Conservation (phyloP, 2,113 vertebrate genomes). For the Tiliqua scincoides region DNA sequence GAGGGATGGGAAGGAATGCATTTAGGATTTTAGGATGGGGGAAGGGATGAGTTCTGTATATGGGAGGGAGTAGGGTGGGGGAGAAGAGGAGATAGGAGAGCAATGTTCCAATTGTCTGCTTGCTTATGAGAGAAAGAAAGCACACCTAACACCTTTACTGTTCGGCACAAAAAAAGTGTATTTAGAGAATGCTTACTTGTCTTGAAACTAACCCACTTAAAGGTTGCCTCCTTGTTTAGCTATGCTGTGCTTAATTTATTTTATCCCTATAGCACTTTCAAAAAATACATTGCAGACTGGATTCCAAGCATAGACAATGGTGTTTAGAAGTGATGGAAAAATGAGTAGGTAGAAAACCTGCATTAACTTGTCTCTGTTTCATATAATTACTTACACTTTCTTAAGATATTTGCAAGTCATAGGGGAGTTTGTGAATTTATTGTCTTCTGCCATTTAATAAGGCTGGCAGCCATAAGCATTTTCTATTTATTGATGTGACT, state of each 20-base stretch:
- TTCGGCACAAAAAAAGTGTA: not conserved
- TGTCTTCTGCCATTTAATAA: conserved; percentile 70
- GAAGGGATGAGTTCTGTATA: no score
- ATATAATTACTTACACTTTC: conserved; percentile 68
- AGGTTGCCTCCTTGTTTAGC: not conserved
- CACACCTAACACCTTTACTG: no score
- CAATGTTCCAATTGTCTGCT: no score
- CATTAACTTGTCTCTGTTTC: conserved; percentile 61
- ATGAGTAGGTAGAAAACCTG: conserved; percentile 37
- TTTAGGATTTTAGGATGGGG: no score
- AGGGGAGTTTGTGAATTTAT: conserved; percentile 67
- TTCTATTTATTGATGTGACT: conserved; percentile 70
- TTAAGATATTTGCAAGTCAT: conserved; percentile 65
- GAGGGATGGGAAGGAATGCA: no score
- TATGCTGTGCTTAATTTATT: conserved; percentile 2
- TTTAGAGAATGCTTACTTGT: conserved; percentile 19
- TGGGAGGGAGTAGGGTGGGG: no score
- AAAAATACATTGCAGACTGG: not conserved
- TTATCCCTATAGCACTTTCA: not conserved
- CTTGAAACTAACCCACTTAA: not conserved
- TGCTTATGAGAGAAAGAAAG: no score
- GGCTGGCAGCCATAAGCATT: conserved; percentile 56
- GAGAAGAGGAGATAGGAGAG: no score
- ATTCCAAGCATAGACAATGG: conserved; percentile 27
- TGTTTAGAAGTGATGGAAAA: conserved; percentile 44